A percentile compares a stretch with the other conserved stretches of the same genome.
These are phyloP conservation scores for Uropsilus gracilis DNA, from an alignment of 2,113 vertebrate species.

Conservation along the genomic window DNA sequence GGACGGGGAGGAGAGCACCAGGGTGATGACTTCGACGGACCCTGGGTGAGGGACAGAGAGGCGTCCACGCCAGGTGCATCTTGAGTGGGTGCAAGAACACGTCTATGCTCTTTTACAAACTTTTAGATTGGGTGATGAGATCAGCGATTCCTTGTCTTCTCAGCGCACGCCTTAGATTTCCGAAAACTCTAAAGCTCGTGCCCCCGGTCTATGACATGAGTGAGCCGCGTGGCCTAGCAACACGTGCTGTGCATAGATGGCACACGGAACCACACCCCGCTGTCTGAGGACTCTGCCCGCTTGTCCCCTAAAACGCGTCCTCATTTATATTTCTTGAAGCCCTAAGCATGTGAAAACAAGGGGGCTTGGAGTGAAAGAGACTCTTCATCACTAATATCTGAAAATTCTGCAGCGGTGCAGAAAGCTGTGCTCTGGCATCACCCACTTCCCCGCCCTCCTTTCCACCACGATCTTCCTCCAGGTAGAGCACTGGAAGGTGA, in stretches of 20 bases:
- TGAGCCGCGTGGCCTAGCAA: neutral
- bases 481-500: neutral
- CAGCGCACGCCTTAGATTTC: slow-evolving; percentile 11
- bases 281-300: slow-evolving; percentile 4
- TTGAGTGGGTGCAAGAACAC: neutral
- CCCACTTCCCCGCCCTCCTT: neutral
- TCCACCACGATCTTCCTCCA: neutral
- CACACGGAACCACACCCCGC: neutral
- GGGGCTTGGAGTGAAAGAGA: slow-evolving; percentile 15
- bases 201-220: neutral
- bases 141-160: neutral
- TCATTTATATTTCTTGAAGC: slow-evolving; percentile 46
- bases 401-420: neutral
- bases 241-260: neutral
- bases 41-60: too few species aligned
- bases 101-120: slow-evolving; percentile 13
- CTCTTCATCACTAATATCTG: slow-evolving; percentile 37
- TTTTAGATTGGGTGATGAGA: slow-evolving; percentile 30
- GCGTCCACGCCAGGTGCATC: too few species aligned
- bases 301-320: slow-evolving; percentile 8
- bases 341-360: slow-evolving; percentile 44
- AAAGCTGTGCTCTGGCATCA: neutral
- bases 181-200: slow-evolving; percentile 26
- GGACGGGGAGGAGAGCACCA: neutral
- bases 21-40: too few species aligned